Evolutionary conservation across 2,888 invertebrate genomes (phyloP).

Genomic region (Cetonia aurata): DNA sequence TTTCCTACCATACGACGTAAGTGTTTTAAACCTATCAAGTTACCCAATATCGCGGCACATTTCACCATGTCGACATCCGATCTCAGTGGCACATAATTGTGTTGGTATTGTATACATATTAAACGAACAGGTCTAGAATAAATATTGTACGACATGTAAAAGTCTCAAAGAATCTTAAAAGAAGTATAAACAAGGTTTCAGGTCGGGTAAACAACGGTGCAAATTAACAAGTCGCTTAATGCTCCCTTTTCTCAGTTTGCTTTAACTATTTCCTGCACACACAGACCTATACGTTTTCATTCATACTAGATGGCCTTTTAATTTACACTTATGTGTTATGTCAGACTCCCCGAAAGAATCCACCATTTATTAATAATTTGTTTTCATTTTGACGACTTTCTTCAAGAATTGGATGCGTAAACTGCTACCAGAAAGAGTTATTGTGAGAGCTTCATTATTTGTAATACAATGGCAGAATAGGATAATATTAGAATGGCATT

Average conservation of each 20-base stretch:
- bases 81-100: conserved; percentile 37
- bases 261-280: conserved; percentile 38
- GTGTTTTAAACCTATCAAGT: too few species aligned
- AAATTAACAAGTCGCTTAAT: conserved; percentile 41
- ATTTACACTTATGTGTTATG: conserved; percentile 37
- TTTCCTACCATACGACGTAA: too few species aligned
- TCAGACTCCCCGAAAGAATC: conserved; percentile 30
- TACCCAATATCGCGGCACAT: background rate
- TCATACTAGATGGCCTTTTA: conserved; percentile 38
- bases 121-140: conserved; percentile 35
- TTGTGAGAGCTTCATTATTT: conserved; percentile 5
- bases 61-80: conserved; percentile 20
- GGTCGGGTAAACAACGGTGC: conserved; percentile 36
- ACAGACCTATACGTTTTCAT: conserved; percentile 24
- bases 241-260: conserved; percentile 40
- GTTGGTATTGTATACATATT: conserved; percentile 38
- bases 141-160: conserved; percentile 39
- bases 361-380: conserved; percentile 32
- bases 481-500: conserved; percentile 4
- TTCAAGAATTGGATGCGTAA: conserved; percentile 24
- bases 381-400: conserved; percentile 34
- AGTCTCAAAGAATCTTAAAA: conserved; percentile 40
- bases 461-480: conserved; percentile 16
- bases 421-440: conserved; percentile 7
- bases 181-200: conserved; percentile 37